Percentiles rank a stretch among this genome's conserved stretches.
Conservation (phyloP, 1,140 invertebrate genomes). For the Polyergus mexicanus region DNA sequence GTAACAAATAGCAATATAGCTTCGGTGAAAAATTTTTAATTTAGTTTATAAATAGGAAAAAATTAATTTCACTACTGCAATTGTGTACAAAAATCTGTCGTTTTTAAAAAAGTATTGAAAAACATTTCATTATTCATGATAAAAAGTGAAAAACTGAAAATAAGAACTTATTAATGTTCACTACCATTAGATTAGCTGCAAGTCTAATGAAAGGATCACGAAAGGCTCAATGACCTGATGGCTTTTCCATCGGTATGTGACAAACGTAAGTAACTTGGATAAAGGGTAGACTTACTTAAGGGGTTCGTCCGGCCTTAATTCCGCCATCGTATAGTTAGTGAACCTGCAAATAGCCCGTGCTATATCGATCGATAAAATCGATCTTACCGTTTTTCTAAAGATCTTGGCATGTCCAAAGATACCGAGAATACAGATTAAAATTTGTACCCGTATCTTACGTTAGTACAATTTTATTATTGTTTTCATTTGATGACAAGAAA, state of each 20-base stretch:
- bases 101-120: too few species aligned
- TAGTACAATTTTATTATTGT: not conserved
- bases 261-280: slow-evolving; percentile 2
- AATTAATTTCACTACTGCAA: not conserved
- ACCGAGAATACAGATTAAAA: slow-evolving; percentile 74
- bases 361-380: slow-evolving; percentile 71
- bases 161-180: not conserved
- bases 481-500: not conserved
- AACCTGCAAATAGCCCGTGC: slow-evolving; percentile 33
- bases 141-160: slow-evolving; percentile 20
- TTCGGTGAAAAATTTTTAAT: slow-evolving; percentile 5
- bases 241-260: not conserved
- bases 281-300: not conserved
- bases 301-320: not conserved
- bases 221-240: slow-evolving; percentile 10
- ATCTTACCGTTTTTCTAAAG: slow-evolving; percentile 81
- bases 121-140: not conserved
- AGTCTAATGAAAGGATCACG: not conserved
- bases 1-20: not conserved
- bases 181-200: not conserved
- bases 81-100: too few species aligned
- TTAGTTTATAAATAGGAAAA: not conserved
- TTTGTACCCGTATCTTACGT: not conserved
- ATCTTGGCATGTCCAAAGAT: slow-evolving; percentile 85
- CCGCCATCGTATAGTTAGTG: not conserved